Conservation (phyloP, 1,140 invertebrate species). For the Lasaia peninsularis region DNA sequence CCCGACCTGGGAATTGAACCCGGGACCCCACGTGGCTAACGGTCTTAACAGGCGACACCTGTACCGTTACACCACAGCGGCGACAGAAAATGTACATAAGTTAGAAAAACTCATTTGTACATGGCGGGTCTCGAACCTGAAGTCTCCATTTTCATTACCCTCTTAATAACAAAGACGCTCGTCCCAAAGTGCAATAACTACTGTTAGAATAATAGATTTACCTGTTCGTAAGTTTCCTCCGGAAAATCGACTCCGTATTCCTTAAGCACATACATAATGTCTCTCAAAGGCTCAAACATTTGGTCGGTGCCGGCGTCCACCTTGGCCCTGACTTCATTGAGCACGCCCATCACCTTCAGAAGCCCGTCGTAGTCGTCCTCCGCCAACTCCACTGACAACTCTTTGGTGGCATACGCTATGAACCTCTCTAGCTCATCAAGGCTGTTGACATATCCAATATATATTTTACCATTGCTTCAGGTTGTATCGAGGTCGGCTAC, state of each 20-base stretch:
- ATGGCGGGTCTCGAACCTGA: too few relatives aligned
- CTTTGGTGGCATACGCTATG: slow-evolving; percentile 77
- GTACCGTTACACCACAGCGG: too few relatives aligned
- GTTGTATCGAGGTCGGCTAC: too few relatives aligned
- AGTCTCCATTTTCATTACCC: neutral
- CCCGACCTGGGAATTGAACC: too few relatives aligned
- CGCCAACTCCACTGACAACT: slow-evolving; percentile 77
- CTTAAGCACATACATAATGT: slow-evolving; percentile 85
- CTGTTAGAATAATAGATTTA: slow-evolving; percentile 28
- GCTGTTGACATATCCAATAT: slow-evolving; percentile 33
- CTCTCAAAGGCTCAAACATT: slow-evolving; percentile 90
- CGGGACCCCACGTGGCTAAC: too few relatives aligned
- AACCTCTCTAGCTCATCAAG: slow-evolving; percentile 80
- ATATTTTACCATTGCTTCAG: too few relatives aligned
- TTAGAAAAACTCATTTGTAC: too few relatives aligned
- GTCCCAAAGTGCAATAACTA: too few relatives aligned
- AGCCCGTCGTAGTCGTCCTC: slow-evolving; percentile 83
- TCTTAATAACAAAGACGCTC: too few relatives aligned
- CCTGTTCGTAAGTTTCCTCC: slow-evolving; percentile 80
- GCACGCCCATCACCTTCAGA: slow-evolving; percentile 78
- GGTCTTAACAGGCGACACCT: too few relatives aligned
- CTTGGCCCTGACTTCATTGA: slow-evolving; percentile 80
- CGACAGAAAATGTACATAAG: too few relatives aligned
- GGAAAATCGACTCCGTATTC: slow-evolving; percentile 86
- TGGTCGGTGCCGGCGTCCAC: slow-evolving; percentile 78